phyloP scores from a whole-genome alignment of 2,888 invertebrate species.

The Oscheius sp. region DNA sequence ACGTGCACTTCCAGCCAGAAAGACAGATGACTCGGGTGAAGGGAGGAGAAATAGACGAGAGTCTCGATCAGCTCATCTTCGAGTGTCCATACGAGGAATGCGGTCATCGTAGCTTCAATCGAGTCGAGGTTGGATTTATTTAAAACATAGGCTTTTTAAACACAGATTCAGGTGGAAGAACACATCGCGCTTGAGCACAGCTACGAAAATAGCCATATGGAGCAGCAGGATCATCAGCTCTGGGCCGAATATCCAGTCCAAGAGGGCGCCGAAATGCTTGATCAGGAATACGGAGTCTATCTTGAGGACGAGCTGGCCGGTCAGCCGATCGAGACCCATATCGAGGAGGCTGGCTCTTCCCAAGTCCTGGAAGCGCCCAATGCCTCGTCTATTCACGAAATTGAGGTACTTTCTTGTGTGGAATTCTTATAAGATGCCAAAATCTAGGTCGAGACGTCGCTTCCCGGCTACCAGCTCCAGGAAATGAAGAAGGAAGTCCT shows the following conservation, averaged over 20 bases:
- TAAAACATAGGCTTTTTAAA: neutral
- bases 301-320: neutral
- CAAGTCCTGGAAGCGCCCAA: neutral
- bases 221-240: conserved; percentile 21
- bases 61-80: neutral
- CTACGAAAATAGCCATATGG: conserved; percentile 23
- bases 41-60: neutral
- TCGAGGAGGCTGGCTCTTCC: conserved; percentile 5
- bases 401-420: conserved; percentile 10
- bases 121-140: conserved; percentile 28
- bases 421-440: neutral
- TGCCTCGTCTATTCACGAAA: conserved; percentile 23
- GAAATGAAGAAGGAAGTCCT: conserved; percentile 1
- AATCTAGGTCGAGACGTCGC: conserved; percentile 15
- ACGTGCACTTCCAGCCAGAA: too few relatives aligned
- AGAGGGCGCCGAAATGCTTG: neutral
- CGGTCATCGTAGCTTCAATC: conserved; percentile 40
- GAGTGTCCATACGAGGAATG: conserved; percentile 36
- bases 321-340: neutral
- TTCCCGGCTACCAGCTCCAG: conserved; percentile 10
- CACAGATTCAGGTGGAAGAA: conserved; percentile 40
- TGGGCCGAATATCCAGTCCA: conserved; percentile 9
- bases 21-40: too few relatives aligned
- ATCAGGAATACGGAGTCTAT: conserved; percentile 10
- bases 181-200: conserved; percentile 42